Conservation (phyloP, 2,797 vertebrate genomes). For the Pelobates cultripes region DNA sequence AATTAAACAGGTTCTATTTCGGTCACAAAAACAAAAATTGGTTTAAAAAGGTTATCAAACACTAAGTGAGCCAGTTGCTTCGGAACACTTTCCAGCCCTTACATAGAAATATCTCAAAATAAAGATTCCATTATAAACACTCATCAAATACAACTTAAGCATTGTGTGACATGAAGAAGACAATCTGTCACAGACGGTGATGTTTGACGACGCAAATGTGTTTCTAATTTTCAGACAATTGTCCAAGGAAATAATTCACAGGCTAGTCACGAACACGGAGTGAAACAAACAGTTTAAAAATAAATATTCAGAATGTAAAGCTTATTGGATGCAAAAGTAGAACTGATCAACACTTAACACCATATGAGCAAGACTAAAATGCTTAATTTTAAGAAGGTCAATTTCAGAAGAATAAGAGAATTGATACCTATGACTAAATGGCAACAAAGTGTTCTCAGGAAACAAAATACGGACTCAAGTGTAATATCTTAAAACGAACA, state of each 20-base stretch:
- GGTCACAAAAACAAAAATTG: background rate
- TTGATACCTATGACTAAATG: too few species aligned
- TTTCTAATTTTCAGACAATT: background rate
- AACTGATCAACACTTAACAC: background rate
- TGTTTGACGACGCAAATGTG: conserved; percentile 8
- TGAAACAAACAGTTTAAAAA: background rate
- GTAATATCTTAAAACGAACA: too few species aligned
- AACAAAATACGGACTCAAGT: too few species aligned
- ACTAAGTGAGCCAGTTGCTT: background rate
- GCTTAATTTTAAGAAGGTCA: too few species aligned
- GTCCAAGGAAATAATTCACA: conserved; percentile 1
- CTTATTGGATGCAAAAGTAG: background rate
- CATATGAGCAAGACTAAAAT: too few species aligned
- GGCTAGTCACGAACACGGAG: background rate
- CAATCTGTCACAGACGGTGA: background rate
- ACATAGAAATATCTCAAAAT: background rate
- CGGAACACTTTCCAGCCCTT: background rate
- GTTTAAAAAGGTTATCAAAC: conserved; percentile 1
- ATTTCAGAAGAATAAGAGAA: too few species aligned
- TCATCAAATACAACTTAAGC: conserved; percentile 6
- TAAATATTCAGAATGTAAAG: background rate
- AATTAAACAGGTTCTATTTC: background rate
- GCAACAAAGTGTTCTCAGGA: too few species aligned
- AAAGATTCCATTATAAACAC: conserved; percentile 2
- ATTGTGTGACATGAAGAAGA: conserved; percentile 8